These are phyloP conservation scores for Aproaerema taeniolella DNA, from an alignment of 2,888 invertebrate species.

Conservation along the genomic window DNA sequence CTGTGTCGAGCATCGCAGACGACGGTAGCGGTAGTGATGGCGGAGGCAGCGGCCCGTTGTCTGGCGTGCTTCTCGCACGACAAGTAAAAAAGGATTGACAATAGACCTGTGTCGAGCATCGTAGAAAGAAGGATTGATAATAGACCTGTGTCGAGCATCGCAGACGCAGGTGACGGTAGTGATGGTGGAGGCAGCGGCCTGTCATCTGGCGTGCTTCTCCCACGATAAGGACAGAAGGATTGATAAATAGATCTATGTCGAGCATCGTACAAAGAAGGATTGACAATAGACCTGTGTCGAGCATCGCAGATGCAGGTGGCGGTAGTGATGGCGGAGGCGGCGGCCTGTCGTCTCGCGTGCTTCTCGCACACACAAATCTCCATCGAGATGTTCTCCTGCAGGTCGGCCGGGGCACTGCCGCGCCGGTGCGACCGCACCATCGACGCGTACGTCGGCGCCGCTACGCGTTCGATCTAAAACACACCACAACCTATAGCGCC, in stretches of 20 bases:
- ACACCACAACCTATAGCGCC: too few species aligned
- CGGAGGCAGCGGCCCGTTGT: too few species aligned
- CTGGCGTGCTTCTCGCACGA: too few species aligned
- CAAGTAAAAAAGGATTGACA: too few species aligned
- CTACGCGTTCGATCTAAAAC: constrained; percentile 78
- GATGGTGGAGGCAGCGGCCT: too few species aligned
- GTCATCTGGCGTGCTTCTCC: too few species aligned
- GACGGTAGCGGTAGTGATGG: neutral
- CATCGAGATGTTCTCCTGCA: constrained; percentile 10
- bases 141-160: constrained; percentile 20
- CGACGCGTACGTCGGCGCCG: constrained; percentile 83
- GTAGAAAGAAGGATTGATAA: too few species aligned
- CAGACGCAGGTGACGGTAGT: neutral
- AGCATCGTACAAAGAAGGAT: too few species aligned
- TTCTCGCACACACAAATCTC: constrained; percentile 43
- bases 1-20: constrained; percentile 19
- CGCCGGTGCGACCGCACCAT: constrained; percentile 62
- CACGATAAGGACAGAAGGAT: too few species aligned
- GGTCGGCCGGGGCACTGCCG: constrained; percentile 38
- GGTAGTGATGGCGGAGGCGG: constrained; percentile 43
- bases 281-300: constrained; percentile 40
- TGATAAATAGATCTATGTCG: too few species aligned
- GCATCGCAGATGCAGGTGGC: constrained; percentile 52
- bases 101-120: too few species aligned
- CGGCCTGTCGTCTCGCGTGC: constrained; percentile 56